Percentiles rank a stretch among this genome's conserved stretches.
Evolutionary conservation across 2,113 vertebrate genomes (phyloP).

Genomic region (Anser brachyrhynchus): DNA sequence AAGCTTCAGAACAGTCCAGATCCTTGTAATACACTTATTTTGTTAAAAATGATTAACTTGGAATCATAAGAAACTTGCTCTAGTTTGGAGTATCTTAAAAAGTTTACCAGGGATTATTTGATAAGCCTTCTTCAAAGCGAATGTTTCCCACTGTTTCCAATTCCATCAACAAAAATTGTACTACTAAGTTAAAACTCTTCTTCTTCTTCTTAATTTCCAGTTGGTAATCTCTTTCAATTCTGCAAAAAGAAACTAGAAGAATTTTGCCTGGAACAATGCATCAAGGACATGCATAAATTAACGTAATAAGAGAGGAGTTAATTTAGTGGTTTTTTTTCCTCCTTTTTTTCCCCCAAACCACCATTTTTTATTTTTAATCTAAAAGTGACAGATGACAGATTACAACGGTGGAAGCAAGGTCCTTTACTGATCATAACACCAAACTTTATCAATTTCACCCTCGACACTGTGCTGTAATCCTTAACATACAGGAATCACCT

Average conservation of each 20-base stretch:
- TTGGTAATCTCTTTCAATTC: conserved; percentile 75
- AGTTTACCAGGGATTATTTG: conserved; percentile 79
- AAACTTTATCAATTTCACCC: neutral
- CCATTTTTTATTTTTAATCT: no score
- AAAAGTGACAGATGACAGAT: neutral
- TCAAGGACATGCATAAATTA: neutral
- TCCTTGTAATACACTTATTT: neutral
- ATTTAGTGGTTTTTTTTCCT: neutral
- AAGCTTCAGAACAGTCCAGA: neutral
- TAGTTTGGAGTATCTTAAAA: neutral
- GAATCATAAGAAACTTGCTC: neutral
- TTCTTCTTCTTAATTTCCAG: conserved; percentile 72
- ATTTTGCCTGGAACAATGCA: neutral
- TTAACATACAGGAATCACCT: neutral
- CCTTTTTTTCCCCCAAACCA: neutral
- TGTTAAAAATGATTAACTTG: neutral
- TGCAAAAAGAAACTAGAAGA: conserved; percentile 48
- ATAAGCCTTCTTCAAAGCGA: conserved; percentile 83
- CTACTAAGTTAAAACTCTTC: conserved; percentile 68
- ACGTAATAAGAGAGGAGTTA: neutral
- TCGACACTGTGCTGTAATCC: neutral
- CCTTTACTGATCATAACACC: neutral
- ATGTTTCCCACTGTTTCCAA: conserved; percentile 86
- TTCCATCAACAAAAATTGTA: conserved; percentile 81
- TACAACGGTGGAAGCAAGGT: neutral